Evolutionary conservation across 2,888 invertebrate species (phyloP), one percentile per base, ranked within the genome.

Genomic region (Napeogenes sylphis): DNA sequence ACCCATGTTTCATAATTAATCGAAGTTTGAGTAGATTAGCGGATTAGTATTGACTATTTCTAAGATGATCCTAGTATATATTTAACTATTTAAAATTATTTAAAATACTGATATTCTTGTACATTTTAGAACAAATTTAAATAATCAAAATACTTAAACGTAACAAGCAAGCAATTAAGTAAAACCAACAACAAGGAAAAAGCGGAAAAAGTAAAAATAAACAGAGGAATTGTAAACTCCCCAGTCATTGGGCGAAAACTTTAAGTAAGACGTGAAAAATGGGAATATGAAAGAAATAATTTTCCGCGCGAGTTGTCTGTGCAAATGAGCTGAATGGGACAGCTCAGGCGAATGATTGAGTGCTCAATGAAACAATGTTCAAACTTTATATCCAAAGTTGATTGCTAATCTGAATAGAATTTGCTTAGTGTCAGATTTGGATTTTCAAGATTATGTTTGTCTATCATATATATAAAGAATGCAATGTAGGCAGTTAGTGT

Each of bases 201-300:
- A 67, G 72, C 74, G 73, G 72, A 73, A 73, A 73, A 73, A 74
- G 77, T 59, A 70, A 83, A 85, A 84, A 80, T 78, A 84, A 86
- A 86, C 84, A 84, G 71, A 78, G 70, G 76, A 74, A 75, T 78
- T 71, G 72, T 72, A 79, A 84, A 79, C 82, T 79, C 81, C 80
- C 76, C 75, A 76, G 76, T 75, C 75, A 73, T 73, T 75, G 72
- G 73, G 74, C 72, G 72, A 79, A 83, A 90, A 88, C 82, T 89
- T 89, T 87, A 87, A 89, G 80, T 84, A 89, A 90, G 90, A 87
- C 84, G 85, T 84, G 86, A 88, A 89, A 90, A 89, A 89, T 88
- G 86, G 81, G 82, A 83, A 84, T 87, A 87, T 87, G 88, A 90
- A 89, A 91, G 89, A 91, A 91, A 91, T 91, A 88, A 91, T 91